Conservation (phyloP, 2,113 vertebrate genomes). For the Indicator maculatus region DNA sequence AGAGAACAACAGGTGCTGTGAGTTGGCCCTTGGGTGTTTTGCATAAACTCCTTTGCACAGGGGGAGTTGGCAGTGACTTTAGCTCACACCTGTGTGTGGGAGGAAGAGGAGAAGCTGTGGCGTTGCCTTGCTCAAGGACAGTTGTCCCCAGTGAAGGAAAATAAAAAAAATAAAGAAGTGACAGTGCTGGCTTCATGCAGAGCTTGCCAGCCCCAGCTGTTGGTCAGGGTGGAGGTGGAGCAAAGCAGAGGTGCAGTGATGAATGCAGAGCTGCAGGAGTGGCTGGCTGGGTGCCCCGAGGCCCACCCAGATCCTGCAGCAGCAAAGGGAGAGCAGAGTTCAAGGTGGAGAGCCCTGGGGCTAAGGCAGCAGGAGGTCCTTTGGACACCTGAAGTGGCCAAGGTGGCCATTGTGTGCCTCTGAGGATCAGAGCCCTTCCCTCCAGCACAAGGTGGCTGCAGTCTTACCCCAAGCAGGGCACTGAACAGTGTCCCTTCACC, state of each 20-base stretch:
- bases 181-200: background rate
- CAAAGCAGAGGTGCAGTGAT: background rate
- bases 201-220: accelerated
- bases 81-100: background rate
- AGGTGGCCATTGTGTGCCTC: accelerated
- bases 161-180: background rate
- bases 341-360: accelerated
- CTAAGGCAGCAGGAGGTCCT: background rate
- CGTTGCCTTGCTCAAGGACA: background rate
- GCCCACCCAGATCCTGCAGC: background rate
- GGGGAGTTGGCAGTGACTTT: background rate
- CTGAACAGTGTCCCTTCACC: accelerated
- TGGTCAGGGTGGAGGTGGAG: background rate
- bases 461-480: background rate
- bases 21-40: background rate
- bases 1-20: background rate
- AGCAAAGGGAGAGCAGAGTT: accelerated
- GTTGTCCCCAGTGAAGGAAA: background rate
- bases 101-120: background rate
- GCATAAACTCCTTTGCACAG: background rate
- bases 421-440: background rate
- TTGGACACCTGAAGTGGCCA: background rate
- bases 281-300: background rate
- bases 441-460: accelerated
- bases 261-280: background rate